phyloP scores from a whole-genome alignment of 2,888 invertebrate genomes.

The Drosophila ochracea region DNA sequence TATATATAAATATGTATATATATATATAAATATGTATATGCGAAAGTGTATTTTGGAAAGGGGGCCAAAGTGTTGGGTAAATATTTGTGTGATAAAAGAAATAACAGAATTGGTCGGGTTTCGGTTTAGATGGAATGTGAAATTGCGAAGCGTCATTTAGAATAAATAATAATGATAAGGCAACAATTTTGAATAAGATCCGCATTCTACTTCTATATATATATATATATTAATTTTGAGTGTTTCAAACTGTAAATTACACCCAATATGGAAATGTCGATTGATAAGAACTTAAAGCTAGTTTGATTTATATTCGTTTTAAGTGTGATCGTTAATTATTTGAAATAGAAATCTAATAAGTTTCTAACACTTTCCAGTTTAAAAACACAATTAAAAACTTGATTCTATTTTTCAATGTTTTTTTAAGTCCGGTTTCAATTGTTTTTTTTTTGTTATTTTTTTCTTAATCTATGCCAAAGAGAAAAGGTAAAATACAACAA shows the following conservation, averaged over 20 bases:
- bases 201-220: not conserved
- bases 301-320: not conserved
- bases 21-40: not conserved
- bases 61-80: conserved; percentile 25
- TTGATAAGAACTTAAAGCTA: not conserved
- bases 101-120: conserved; percentile 6
- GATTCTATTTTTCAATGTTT: not conserved
- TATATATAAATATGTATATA: not conserved
- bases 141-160: conserved; percentile 12
- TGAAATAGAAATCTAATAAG: not conserved
- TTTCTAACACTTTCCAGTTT: not conserved
- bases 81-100: conserved; percentile 41
- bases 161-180: conserved; percentile 28
- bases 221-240: not conserved
- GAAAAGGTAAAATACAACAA: not conserved
- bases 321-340: not conserved
- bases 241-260: not conserved
- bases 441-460: not conserved
- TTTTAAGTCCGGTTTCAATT: not conserved
- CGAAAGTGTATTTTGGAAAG: conserved; percentile 12
- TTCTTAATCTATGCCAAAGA: not conserved
- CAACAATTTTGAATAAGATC: conserved; percentile 14
- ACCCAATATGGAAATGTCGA: not conserved
- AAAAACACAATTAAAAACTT: not conserved
- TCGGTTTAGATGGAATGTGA: conserved; percentile 11